Base-by-base conservation (phyloP, 2,888 invertebrate species). In the Automeris io region DNA sequence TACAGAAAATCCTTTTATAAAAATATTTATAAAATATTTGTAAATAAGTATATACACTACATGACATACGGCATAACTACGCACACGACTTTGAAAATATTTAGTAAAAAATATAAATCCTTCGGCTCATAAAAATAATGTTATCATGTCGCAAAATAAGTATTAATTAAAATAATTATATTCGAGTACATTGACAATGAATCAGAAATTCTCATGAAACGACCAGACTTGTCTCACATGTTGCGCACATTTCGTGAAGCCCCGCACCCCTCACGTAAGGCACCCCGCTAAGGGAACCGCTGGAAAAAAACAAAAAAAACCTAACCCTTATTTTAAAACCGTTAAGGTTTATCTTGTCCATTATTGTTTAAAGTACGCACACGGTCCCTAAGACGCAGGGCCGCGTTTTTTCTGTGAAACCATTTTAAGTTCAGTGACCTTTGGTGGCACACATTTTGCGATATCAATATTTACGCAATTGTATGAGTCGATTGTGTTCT, bases 201-300 rank as follows among this genome's bases (percentile, higher is more conserved):
- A 76, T 81, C 81, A 77, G 71, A 71, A 73, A 76, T 80, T 82
- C 83, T 79, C 82, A 79, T 78, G 81, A 74, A 66, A 63, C 62
- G 58, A 51, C 61, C 61, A 61, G 51, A 47, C 55, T 61, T 68
- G 63, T 57, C 49, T 62, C 83, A 83, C 70, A 78, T 83, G 81
- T 61, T 66, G 51, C 70, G 60, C 82, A 82, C 85, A 75, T 81
- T 80, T 70, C 52, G 55, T 58, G 49, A 61, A 53, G 51, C 66
- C 69, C 68, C 57, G 58, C 61, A 49, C 61, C 50, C 44, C 56
- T 37, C 57, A 45, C 51, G 55, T 51, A 52, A 42, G 61, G 46
- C 49, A 66, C 73, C 75, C 78, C 73, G 60, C 68, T 68, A 67
- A 76, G 72, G 75, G 74, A 73, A 74, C 69, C 56, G 50, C 72